A percentile compares a stretch with the other conserved stretches of the same genome.
These are phyloP conservation scores for Lycocerus yunnanus DNA, from an alignment of 2,888 invertebrate species.

Conservation along the genomic window DNA sequence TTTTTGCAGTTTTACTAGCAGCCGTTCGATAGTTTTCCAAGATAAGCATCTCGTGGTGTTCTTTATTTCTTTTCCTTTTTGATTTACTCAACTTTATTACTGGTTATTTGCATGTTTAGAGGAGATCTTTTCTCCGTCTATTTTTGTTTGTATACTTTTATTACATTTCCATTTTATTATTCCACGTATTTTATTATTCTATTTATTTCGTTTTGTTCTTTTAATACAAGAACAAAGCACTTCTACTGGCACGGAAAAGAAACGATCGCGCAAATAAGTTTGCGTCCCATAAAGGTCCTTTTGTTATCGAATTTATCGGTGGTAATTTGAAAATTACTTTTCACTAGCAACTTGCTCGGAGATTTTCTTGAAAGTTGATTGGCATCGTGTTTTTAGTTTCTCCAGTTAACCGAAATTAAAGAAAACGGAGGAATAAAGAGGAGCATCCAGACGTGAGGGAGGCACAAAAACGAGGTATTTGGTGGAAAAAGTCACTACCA, in stretches of 20 bases:
- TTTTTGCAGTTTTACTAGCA: not conserved
- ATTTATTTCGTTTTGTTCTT: not conserved
- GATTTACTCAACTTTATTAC: not conserved
- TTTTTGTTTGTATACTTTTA: not conserved
- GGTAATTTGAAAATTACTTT: not conserved
- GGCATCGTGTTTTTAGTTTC: too few species aligned
- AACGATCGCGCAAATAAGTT: not conserved
- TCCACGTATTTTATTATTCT: not conserved
- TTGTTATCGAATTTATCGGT: not conserved
- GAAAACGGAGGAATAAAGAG: too few species aligned
- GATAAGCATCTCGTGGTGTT: not conserved
- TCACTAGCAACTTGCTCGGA: not conserved
- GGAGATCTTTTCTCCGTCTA: not conserved
- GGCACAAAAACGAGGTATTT: too few species aligned
- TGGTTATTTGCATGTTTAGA: not conserved
- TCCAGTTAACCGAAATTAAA: too few species aligned
- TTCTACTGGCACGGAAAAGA: not conserved
- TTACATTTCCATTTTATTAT: not conserved
- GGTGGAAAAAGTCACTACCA: too few species aligned
- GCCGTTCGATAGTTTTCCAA: not conserved
- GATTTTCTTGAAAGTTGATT: not conserved
- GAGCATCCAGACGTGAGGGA: too few species aligned
- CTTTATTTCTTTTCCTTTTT: not conserved
- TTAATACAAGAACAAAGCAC: not conserved
- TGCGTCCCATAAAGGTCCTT: not conserved